Evolutionary conservation across 2,888 invertebrate genomes (phyloP).

Genomic region (Leucozona laternaria): DNA sequence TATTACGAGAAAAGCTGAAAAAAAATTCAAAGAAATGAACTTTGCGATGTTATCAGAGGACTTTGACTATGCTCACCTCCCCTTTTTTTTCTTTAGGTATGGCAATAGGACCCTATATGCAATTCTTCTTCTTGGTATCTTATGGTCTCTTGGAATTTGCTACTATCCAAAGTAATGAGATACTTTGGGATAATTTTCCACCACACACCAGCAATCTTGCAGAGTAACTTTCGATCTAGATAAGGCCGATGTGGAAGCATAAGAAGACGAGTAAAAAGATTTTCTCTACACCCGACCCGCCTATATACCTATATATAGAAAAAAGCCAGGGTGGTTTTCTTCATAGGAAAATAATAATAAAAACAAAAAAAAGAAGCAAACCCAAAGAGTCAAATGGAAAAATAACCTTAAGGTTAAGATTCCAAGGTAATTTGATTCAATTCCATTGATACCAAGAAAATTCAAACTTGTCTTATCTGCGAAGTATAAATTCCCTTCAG

Average conservation of each 20-base stretch:
- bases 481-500: slow-evolving; percentile 72
- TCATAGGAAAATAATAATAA: slow-evolving; percentile 32
- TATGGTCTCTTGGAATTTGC: slow-evolving; percentile 56
- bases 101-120: slow-evolving; percentile 47
- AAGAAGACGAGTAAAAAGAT: slow-evolving; percentile 48
- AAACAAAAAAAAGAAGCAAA: slow-evolving; percentile 61
- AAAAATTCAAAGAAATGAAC: slow-evolving; percentile 33
- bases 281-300: slow-evolving; percentile 16
- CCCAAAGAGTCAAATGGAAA: slow-evolving; percentile 77
- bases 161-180: slow-evolving; percentile 70
- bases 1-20: slow-evolving; percentile 41
- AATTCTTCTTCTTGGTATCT: slow-evolving; percentile 42
- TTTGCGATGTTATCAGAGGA: slow-evolving; percentile 80
- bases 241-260: slow-evolving; percentile 40
- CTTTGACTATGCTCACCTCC: slow-evolving; percentile 47
- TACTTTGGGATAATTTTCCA: slow-evolving; percentile 76
- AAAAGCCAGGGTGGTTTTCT: slow-evolving; percentile 55
- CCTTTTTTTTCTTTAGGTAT: slow-evolving; percentile 10
- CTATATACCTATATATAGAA: background rate
- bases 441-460: slow-evolving; percentile 81
- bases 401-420: slow-evolving; percentile 83
- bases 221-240: slow-evolving; percentile 73
- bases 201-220: slow-evolving; percentile 73
- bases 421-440: slow-evolving; percentile 84
- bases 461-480: slow-evolving; percentile 73